phyloP scores from a whole-genome alignment of 2,888 invertebrate genomes.

The Euphydryas editha region DNA sequence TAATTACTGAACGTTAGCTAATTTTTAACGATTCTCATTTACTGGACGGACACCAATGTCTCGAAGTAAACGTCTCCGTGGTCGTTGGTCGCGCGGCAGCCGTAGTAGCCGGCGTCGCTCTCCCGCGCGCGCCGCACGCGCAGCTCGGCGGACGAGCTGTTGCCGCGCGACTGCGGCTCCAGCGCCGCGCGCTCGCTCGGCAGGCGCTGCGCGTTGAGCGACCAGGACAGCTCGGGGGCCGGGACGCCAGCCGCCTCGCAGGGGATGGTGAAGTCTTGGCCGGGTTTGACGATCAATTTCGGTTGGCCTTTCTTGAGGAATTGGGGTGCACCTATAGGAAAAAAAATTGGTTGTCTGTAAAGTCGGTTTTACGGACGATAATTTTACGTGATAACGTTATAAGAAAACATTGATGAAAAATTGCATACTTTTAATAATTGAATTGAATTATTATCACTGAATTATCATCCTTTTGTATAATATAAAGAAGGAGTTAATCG shows the following conservation, averaged over 20 bases:
- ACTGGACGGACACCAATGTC: conserved; percentile 43
- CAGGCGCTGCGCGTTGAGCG: conserved; percentile 58
- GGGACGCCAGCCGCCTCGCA: conserved; percentile 59
- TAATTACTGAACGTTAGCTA: background rate
- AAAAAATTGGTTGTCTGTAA: background rate
- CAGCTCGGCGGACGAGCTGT: conserved; percentile 50
- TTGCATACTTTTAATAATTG: too few relatives aligned
- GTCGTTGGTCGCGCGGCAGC: conserved; percentile 61
- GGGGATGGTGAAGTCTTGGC: conserved; percentile 59
- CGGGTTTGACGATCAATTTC: conserved; percentile 49
- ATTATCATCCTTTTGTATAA: too few relatives aligned
- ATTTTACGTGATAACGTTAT: too few relatives aligned
- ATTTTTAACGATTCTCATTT: too few relatives aligned
- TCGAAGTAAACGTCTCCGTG: conserved; percentile 62
- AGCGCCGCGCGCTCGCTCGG: conserved; percentile 44
- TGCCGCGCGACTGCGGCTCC: conserved; percentile 27
- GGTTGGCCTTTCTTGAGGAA: conserved; percentile 52
- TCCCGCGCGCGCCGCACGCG: conserved; percentile 58
- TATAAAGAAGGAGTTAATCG: too few relatives aligned
- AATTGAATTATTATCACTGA: too few relatives aligned
- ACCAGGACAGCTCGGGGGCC: conserved; percentile 55
- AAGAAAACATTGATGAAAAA: too few relatives aligned
- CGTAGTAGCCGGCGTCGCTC: conserved; percentile 65
- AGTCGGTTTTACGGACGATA: too few relatives aligned
- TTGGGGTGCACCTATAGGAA: conserved; percentile 57